phyloP scores from a whole-genome alignment of 2,113 vertebrate species.

The Stigmatopora argus region DNA sequence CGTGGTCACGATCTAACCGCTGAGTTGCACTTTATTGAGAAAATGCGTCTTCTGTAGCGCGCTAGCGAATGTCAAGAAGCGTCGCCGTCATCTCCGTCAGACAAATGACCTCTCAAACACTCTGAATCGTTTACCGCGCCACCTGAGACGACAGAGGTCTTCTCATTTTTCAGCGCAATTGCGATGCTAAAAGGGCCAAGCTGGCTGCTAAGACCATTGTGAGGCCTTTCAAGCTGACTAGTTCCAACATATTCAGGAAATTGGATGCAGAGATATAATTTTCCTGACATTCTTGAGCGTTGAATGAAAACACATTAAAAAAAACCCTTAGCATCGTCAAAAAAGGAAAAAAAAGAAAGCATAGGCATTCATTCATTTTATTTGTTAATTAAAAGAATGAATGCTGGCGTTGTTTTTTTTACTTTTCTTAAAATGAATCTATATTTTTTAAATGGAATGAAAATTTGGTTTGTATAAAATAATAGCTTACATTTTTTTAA shows the following conservation, averaged over 20 bases:
- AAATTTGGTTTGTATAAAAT: too few species aligned
- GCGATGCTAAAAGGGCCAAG: slow-evolving; percentile 34
- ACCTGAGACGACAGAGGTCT: slow-evolving; percentile 39
- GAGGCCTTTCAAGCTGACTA: background rate
- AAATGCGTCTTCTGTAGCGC: slow-evolving; percentile 1
- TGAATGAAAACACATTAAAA: too few species aligned
- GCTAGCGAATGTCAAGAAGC: slow-evolving; percentile 12
- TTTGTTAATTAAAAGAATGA: too few species aligned
- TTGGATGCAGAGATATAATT: background rate
- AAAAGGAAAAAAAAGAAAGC: too few species aligned
- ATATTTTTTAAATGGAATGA: too few species aligned
- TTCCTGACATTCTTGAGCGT: too few species aligned
- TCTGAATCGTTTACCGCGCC: slow-evolving; percentile 27
- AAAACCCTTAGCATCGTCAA: too few species aligned
- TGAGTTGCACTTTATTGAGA: slow-evolving; percentile 6
- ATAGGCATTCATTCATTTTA: too few species aligned
- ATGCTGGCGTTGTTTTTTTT: too few species aligned
- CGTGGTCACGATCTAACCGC: slow-evolving; percentile 12
- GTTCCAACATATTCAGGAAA: background rate
- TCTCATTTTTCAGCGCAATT: slow-evolving; percentile 21
- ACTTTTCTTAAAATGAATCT: too few species aligned
- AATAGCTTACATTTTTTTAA: too few species aligned
- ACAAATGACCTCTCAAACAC: slow-evolving; percentile 22
- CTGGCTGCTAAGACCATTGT: background rate
- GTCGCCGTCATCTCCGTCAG: slow-evolving; percentile 19